These are phyloP conservation scores for Electrophaes corylata DNA, from an alignment of 2,888 invertebrate genomes.

Conservation along the genomic window DNA sequence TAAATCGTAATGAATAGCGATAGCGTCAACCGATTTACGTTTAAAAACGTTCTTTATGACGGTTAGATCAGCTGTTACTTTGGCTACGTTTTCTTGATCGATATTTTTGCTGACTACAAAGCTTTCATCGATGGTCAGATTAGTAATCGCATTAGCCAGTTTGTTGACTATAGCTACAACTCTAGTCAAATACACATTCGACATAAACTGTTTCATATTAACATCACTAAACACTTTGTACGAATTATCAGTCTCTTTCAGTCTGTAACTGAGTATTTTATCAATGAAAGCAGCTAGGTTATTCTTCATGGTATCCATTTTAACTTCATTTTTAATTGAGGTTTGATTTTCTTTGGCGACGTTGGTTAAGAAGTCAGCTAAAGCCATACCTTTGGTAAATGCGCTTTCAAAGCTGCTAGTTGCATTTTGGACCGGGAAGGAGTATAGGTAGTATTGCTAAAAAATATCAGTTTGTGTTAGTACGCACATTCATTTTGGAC, in stretches of 20 bases:
- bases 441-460: conserved; percentile 75
- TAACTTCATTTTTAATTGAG: conserved; percentile 46
- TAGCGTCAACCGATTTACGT: conserved; percentile 60
- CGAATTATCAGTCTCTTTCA: conserved; percentile 53
- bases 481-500: not conserved
- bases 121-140: conserved; percentile 45
- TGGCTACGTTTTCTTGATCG: conserved; percentile 49
- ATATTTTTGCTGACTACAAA: conserved; percentile 31
- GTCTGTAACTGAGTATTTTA: conserved; percentile 56
- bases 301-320: conserved; percentile 51
- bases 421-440: conserved; percentile 54
- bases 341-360: conserved; percentile 54
- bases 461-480: not conserved
- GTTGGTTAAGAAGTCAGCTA: conserved; percentile 52
- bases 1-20: conserved; percentile 68
- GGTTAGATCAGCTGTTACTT: conserved; percentile 51
- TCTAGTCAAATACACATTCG: conserved; percentile 65
- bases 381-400: conserved; percentile 53
- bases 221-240: conserved; percentile 62
- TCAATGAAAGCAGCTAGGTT: conserved; percentile 62
- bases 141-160: conserved; percentile 52
- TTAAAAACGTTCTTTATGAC: conserved; percentile 61
- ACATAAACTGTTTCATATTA: conserved; percentile 60
- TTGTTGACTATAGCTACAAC: conserved; percentile 63
- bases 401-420: conserved; percentile 64